Evolutionary conservation across 2,113 vertebrate species (phyloP).

Genomic region (Thunnus thynnus): DNA sequence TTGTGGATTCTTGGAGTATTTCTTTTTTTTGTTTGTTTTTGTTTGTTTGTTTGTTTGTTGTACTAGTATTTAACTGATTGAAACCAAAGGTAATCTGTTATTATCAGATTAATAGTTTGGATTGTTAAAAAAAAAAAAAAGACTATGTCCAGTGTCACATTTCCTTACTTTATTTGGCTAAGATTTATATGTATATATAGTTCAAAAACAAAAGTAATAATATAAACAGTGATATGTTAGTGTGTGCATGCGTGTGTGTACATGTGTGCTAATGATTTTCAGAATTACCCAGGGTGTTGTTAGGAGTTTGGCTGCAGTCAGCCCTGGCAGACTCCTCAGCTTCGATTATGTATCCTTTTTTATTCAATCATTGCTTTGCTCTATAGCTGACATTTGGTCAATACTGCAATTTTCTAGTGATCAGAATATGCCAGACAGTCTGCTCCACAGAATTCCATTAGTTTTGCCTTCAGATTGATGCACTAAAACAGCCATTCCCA

Average conservation of each 20-base stretch:
- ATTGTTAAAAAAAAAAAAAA: too few species aligned
- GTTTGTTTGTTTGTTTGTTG: too few species aligned
- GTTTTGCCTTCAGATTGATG: slow-evolving; percentile 86
- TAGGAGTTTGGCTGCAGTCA: slow-evolving; percentile 76
- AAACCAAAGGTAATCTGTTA: too few species aligned
- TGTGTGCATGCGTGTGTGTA: not conserved
- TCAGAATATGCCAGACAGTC: slow-evolving; percentile 92
- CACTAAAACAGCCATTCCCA: too few species aligned
- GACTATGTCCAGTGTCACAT: not conserved
- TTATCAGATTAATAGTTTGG: too few species aligned
- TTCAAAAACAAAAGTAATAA: not conserved
- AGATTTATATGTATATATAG: not conserved
- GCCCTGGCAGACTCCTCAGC: slow-evolving; percentile 88
- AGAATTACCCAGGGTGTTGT: slow-evolving; percentile 84
- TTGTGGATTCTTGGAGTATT: too few species aligned
- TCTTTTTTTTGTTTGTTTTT: too few species aligned
- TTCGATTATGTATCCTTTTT: slow-evolving; percentile 92
- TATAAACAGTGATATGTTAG: not conserved
- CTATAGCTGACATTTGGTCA: slow-evolving; percentile 93
- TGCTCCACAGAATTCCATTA: slow-evolving; percentile 93
- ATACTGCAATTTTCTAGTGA: slow-evolving; percentile 95
- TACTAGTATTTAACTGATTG: too few species aligned
- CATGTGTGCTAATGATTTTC: slow-evolving; percentile 60
- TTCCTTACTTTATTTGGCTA: not conserved
- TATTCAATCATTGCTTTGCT: slow-evolving; percentile 92